Evolutionary conservation across 2,113 vertebrate genomes (phyloP).

Genomic region (Perca flavescens): DNA sequence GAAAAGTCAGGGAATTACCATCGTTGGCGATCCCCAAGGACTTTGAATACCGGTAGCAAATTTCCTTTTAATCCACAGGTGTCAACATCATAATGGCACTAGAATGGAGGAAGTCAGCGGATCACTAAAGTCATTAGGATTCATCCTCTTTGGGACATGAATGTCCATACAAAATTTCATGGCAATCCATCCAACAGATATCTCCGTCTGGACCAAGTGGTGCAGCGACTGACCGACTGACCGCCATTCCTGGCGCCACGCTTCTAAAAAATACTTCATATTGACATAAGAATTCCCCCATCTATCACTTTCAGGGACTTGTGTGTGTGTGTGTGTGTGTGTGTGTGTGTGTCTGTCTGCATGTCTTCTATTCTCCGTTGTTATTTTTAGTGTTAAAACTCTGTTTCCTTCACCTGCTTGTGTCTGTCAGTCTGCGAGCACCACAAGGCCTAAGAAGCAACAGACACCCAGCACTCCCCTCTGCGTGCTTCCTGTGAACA

Average conservation of each 20-base stretch:
- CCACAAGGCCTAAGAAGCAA: conserved; percentile 22
- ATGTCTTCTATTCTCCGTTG: conserved; percentile 42
- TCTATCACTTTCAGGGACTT: conserved; percentile 52
- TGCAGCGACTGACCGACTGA: neutral
- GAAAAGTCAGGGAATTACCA: neutral
- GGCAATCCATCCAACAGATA: neutral
- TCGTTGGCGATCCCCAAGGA: neutral
- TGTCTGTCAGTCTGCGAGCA: conserved; percentile 50
- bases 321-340: conserved; percentile 10
- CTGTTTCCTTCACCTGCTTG: conserved; percentile 76
- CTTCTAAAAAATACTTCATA: conserved; percentile 12
- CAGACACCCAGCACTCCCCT: conserved; percentile 44
- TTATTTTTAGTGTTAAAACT: conserved; percentile 67
- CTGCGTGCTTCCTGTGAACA: conserved; percentile 51
- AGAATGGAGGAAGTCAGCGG: neutral
- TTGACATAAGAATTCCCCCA: conserved; percentile 37
- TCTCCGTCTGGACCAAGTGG: neutral
- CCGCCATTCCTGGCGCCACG: neutral
- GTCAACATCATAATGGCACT: neutral
- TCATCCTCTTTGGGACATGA: neutral
- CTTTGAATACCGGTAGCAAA: neutral
- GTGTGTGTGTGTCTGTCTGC: conserved; percentile 19
- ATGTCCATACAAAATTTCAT: neutral
- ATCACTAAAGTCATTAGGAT: neutral
- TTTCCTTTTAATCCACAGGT: neutral